Conservation (phyloP, 2,113 vertebrate genomes). For the Notarius lentiginosus region DNA sequence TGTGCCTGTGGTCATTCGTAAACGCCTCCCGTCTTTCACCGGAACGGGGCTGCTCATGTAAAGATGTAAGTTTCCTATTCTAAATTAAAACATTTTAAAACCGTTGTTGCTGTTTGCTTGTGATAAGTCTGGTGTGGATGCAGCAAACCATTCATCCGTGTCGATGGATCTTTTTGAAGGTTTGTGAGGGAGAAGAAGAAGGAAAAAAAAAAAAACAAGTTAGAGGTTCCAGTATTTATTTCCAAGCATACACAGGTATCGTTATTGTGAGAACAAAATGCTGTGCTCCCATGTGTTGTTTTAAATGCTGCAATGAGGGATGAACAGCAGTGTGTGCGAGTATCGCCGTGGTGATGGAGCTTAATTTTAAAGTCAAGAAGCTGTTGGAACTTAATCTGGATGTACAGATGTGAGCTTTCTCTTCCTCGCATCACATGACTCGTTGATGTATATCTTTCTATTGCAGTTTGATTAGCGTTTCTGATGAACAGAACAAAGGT, state of each 20-base stretch:
- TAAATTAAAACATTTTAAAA: constrained; percentile 83
- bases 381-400: background rate
- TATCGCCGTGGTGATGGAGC: background rate
- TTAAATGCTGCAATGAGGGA: background rate
- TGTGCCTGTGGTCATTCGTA: constrained; percentile 84
- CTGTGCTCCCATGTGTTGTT: background rate
- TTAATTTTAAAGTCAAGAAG: background rate
- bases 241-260: background rate
- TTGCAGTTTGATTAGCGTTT: background rate
- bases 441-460: too few species aligned
- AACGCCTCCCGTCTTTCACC: constrained; percentile 78
- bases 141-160: constrained; percentile 29
- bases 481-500: background rate
- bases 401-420: background rate
- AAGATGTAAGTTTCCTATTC: constrained; percentile 82
- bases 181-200: background rate
- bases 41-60: constrained; percentile 72
- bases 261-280: background rate
- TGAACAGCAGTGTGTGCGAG: background rate
- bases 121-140: constrained; percentile 3
- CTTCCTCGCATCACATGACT: rapidly evolving
- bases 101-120: constrained; percentile 48
- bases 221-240: constrained; percentile 20
- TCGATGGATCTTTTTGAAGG: constrained; percentile 45
- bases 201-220: constrained; percentile 32